phyloP scores from a whole-genome alignment of 1,140 invertebrate genomes.

The silkworm (Bombyx mori) region DNA sequence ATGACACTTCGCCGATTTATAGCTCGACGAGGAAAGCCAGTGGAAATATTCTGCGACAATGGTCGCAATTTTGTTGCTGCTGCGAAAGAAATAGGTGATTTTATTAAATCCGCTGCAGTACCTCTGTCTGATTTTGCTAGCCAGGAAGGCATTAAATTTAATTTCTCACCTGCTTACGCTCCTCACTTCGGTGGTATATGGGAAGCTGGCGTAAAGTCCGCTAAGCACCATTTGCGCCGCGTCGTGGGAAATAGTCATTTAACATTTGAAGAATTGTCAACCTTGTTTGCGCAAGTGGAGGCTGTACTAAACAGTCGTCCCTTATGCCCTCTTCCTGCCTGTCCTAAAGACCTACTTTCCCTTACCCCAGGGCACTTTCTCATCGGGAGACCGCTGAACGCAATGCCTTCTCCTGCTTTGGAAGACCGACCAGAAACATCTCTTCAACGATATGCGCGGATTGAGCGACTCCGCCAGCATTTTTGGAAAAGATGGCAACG shows the following conservation, averaged over 20 bases:
- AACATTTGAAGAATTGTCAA: slow-evolving; percentile 24
- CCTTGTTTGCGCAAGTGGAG: slow-evolving; percentile 26
- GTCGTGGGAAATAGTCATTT: slow-evolving; percentile 20
- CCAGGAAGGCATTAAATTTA: slow-evolving; percentile 13
- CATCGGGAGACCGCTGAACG: slow-evolving; percentile 4
- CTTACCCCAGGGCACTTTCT: slow-evolving; percentile 8
- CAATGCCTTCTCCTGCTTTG: slow-evolving; percentile 1
- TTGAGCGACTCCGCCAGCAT: slow-evolving; percentile 14
- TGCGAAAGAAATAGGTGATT: no score
- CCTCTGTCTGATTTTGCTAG: slow-evolving; percentile 9
- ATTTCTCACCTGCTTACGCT: slow-evolving; percentile 13
- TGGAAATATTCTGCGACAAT: no score
- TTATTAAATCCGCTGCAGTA: slow-evolving; percentile 9
- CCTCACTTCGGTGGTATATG: slow-evolving; percentile 21
- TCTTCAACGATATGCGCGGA: slow-evolving; percentile 3
- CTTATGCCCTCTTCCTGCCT: slow-evolving; percentile 5
- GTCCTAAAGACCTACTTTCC: slow-evolving; percentile 7
- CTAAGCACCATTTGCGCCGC: slow-evolving; percentile 18
- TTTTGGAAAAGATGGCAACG: slow-evolving; percentile 21
- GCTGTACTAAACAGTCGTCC: slow-evolving; percentile 19
- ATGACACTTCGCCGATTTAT: no score
- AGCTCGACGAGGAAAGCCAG: no score
- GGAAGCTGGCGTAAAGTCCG: slow-evolving; percentile 19
- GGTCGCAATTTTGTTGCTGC: no score
- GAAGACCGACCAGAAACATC: not conserved